phyloP scores from a whole-genome alignment of 2,113 vertebrate genomes.

The Pantherophis guttatus region DNA sequence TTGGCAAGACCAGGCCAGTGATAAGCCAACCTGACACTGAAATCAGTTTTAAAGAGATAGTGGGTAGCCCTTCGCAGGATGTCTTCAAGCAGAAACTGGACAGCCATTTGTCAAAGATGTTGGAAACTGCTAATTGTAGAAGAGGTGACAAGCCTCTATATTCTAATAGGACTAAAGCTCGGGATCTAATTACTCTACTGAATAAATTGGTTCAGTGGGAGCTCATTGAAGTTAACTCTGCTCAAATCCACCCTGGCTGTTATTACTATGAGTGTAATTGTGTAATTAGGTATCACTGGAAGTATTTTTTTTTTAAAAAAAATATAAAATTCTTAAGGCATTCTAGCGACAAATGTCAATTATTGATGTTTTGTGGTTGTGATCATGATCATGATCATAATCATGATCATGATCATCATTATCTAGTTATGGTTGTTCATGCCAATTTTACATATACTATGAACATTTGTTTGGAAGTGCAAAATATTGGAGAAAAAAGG shows the following conservation, averaged over 20 bases:
- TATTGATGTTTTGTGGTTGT: background rate
- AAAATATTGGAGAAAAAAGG: background rate
- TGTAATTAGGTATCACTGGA: background rate
- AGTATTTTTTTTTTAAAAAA: background rate
- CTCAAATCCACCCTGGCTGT: background rate
- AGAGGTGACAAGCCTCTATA: background rate
- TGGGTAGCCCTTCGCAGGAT: background rate
- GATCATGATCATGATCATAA: background rate
- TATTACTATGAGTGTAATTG: background rate
- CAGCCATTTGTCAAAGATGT: background rate
- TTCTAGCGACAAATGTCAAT: background rate
- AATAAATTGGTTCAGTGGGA: background rate
- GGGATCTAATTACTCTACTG: background rate
- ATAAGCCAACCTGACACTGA: background rate
- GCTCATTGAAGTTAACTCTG: background rate
- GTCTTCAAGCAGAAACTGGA: background rate
- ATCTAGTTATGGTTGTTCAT: background rate
- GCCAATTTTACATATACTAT: background rate
- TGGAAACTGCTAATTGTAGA: background rate
- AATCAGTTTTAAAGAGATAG: background rate
- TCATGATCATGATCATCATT: background rate
- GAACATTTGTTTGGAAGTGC: background rate
- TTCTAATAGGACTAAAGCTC: background rate
- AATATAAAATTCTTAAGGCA: background rate
- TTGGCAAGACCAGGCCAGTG: background rate